A percentile compares a stretch with the other conserved stretches of the same genome.
These are phyloP conservation scores for Pelecanus crispus DNA, from an alignment of 2,113 vertebrate species.

Conservation along the genomic window DNA sequence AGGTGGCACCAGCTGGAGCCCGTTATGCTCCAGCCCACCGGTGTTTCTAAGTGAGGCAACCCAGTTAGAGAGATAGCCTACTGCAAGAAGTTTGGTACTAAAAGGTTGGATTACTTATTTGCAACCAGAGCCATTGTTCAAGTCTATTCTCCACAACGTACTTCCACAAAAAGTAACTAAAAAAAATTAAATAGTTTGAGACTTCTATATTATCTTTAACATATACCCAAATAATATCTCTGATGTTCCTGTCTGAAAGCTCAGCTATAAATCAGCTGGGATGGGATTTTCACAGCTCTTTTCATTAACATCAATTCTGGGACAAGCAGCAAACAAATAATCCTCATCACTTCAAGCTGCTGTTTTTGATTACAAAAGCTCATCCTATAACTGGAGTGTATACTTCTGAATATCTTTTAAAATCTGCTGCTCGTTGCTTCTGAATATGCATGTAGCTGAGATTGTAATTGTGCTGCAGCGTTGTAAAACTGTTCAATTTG, in stretches of 20 bases:
- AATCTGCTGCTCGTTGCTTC: background rate
- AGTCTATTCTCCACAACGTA: background rate
- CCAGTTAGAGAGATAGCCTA: background rate
- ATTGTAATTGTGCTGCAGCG: background rate
- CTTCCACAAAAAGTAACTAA: background rate
- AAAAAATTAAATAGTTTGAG: background rate
- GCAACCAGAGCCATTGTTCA: background rate
- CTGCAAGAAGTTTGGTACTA: background rate
- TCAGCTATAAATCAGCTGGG: background rate
- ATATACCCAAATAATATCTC: background rate
- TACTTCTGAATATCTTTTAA: background rate
- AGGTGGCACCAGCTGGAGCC: background rate
- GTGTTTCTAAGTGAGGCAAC: background rate
- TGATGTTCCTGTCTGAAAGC: background rate
- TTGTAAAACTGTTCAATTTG: background rate
- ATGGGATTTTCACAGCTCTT: background rate
- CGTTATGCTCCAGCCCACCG: background rate
- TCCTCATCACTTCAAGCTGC: background rate
- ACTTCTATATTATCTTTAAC: background rate
- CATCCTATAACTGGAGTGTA: background rate
- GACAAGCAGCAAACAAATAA: background rate
- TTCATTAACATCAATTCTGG: background rate
- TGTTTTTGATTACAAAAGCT: conserved; percentile 1
- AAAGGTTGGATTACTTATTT: background rate
- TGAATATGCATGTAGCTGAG: conserved; percentile 23